Conservation (phyloP, 2,113 vertebrate species). For the Dolichotis patagonum region DNA sequence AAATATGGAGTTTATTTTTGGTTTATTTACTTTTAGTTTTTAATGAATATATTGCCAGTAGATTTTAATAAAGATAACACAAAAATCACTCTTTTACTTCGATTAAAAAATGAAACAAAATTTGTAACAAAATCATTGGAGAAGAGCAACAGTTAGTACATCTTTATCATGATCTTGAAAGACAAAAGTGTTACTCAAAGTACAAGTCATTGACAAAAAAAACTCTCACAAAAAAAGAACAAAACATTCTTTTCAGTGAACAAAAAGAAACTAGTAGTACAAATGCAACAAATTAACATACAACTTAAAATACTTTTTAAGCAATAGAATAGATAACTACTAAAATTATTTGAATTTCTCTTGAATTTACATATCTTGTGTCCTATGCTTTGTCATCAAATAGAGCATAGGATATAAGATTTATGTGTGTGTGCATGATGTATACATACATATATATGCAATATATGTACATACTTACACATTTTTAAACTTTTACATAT, state of each 20-base stretch:
- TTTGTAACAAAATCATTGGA: no score
- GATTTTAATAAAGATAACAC: no score
- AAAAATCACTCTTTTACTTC: no score
- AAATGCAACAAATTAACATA: background rate
- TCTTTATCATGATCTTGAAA: no score
- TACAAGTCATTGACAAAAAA: no score
- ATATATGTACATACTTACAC: background rate
- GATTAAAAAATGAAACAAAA: no score
- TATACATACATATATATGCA: background rate
- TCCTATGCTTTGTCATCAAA: background rate
- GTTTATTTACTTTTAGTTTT: no score
- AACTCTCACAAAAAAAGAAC: background rate
- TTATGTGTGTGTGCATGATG: background rate
- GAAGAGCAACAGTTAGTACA: no score
- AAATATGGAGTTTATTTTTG: no score
- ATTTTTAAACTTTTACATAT: background rate
- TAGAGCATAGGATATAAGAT: no score
- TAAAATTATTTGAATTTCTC: background rate
- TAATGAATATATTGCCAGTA: no score
- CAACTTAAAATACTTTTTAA: background rate
- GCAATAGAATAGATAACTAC: background rate
- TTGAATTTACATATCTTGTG: background rate
- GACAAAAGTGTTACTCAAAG: no score
- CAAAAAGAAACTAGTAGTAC: background rate
- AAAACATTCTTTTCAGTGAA: background rate